Evolutionary conservation across 2,113 vertebrate genomes (phyloP).

Genomic region (Halichoerus grypus): DNA sequence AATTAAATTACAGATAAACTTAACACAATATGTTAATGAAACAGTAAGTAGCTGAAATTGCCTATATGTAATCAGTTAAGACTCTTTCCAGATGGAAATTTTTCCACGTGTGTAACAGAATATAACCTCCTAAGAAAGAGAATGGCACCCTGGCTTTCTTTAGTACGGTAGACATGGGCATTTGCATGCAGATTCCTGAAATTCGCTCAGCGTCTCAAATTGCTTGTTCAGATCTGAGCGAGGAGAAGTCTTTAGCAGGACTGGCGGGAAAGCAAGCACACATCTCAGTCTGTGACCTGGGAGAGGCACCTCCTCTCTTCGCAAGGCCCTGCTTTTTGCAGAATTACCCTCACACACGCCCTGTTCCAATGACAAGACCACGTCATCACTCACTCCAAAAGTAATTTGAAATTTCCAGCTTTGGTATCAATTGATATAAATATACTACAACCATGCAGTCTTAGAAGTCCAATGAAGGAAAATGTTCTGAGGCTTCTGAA

Average conservation of each 20-base stretch:
- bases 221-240: neutral
- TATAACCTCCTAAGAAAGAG: neutral
- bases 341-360: rapidly evolving
- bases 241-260: neutral
- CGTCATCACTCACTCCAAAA: neutral
- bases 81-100: neutral
- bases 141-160: neutral
- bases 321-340: rapidly evolving
- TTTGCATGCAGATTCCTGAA: neutral
- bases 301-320: rapidly evolving
- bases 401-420: neutral
- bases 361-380: neutral
- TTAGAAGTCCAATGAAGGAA: neutral
- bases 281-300: rapidly evolving
- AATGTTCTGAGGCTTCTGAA: neutral
- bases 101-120: neutral
- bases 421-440: neutral
- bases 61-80: neutral
- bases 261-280: neutral
- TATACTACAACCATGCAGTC: rapidly evolving
- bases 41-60: neutral
- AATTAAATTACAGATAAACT: constrained; percentile 60
- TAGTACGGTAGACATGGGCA: rapidly evolving
- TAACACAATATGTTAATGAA: neutral
- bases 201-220: neutral